phyloP scores from a whole-genome alignment of 2,113 vertebrate genomes.

The Blennius ocellaris region DNA sequence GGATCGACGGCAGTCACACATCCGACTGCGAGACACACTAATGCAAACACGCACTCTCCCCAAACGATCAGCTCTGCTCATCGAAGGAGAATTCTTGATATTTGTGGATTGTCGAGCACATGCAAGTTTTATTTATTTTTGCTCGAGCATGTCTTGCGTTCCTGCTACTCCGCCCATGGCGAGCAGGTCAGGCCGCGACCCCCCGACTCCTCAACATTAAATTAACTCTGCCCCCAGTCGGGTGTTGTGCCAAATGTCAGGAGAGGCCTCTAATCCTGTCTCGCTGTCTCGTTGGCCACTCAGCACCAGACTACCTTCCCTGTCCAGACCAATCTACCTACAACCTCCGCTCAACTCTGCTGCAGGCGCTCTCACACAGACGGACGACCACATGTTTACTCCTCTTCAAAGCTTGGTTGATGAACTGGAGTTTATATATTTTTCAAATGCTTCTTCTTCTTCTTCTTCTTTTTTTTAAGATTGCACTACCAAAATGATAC shows the following conservation, averaged over 20 bases:
- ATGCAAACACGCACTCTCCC: slow-evolving; percentile 20
- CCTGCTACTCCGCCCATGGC: slow-evolving; percentile 31
- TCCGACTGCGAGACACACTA: slow-evolving; percentile 73
- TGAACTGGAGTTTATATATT: background rate
- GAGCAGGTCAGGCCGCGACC: slow-evolving; percentile 57
- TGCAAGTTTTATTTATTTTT: slow-evolving; percentile 1
- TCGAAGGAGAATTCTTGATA: background rate
- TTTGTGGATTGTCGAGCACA: background rate
- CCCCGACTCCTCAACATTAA: slow-evolving; percentile 69
- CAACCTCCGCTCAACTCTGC: slow-evolving; percentile 35
- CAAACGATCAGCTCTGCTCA: slow-evolving; percentile 1
- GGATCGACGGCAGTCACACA: slow-evolving; percentile 69
- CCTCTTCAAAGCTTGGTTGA: slow-evolving; percentile 6
- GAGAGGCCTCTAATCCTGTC: slow-evolving; percentile 75
- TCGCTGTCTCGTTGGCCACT: slow-evolving; percentile 57
- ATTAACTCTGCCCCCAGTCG: slow-evolving; percentile 71
- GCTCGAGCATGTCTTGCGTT: slow-evolving; percentile 37
- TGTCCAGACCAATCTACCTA: slow-evolving; percentile 57
- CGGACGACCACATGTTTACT: slow-evolving; percentile 32
- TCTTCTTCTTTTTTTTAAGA: background rate
- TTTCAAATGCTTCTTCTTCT: background rate
- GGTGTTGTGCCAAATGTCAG: slow-evolving; percentile 79
- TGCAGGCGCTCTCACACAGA: slow-evolving; percentile 11
- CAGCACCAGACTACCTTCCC: slow-evolving; percentile 52
- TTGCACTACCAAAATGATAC: slow-evolving; percentile 47